Evolutionary conservation across 2,888 invertebrate species (phyloP), one percentile per base, ranked within the genome.

Genomic region (Drymonia ruficornis): DNA sequence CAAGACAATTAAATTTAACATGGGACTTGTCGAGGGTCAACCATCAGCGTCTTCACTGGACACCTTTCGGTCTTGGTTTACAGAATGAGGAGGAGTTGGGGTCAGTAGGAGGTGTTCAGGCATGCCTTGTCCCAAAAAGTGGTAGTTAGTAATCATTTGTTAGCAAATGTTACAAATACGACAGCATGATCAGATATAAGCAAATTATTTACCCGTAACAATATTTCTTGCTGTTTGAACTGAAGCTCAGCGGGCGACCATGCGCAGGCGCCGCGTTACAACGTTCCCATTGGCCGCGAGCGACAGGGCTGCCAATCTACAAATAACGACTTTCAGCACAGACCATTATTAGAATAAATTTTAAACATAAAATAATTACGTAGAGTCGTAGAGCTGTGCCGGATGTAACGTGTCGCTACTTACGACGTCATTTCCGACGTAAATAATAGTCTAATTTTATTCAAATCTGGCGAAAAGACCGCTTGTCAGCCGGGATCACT

Each of bases 271-370:
- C 90, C 90, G 82, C 81, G 66, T 70, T 85, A 89, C 89, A 89
- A 72, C 81, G 81, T 84, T 79, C 81, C 80, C 75, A 87, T 86
- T 84, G 89, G 87, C 87, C 87, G 74, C 79, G 66, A 86, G 90
- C 86, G 84, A 83, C 87, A 87, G 84, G 85, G 86, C 83, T 90
- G 90, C 87, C 90, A 87, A 86, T 84, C 84, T 81, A 81, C 83
- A 80, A 86, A 84, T 85, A 87, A 89, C 78, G 72, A 79, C 76
- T 72, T 70, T 74, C 74, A 64, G 62, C 65, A 78, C 76, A 76
- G 75, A 72, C 83, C 63, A 71, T 81, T 76, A 87, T 87, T 86
- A 87, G 83, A 86, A 85, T 85, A 86, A 86, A 89, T 88, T 86
- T 81, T 81, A 71, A 78, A 76, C 78, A 76, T 62, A 75, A 76